Evolutionary conservation across 1,140 invertebrate genomes (phyloP).

Genomic region (Drosophila elegans): DNA sequence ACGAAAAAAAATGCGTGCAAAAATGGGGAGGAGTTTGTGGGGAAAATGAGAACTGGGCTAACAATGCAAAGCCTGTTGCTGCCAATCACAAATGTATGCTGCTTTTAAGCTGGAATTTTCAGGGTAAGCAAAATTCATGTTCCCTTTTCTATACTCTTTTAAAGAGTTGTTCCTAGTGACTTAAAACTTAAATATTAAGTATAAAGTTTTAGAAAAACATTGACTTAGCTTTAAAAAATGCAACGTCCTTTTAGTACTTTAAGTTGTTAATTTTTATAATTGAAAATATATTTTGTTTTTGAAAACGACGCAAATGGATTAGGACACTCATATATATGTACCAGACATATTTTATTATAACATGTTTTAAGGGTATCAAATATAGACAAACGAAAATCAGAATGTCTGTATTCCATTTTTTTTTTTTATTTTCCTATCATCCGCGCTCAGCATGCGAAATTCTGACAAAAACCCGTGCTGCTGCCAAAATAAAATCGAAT

Average conservation of each 20-base stretch:
- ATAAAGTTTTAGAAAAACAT: neutral
- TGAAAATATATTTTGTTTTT: no score
- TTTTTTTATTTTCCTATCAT: conserved; percentile 11
- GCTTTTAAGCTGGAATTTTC: neutral
- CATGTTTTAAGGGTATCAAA: conserved; percentile 1
- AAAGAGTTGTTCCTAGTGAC: neutral
- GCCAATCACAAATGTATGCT: conserved; percentile 4
- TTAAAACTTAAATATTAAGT: neutral
- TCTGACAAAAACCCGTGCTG: conserved; percentile 3
- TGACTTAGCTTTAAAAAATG: no score
- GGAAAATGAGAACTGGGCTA: conserved; percentile 14
- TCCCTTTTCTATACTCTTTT: neutral
- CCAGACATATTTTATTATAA: no score
- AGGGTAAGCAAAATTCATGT: neutral
- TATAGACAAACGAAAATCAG: neutral
- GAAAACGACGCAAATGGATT: no score
- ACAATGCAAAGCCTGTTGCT: conserved; percentile 28
- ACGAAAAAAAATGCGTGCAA: neutral
- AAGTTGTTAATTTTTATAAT: no score
- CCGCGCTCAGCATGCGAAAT: conserved; percentile 56
- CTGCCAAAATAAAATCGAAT: conserved; percentile 58
- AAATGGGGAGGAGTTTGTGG: neutral
- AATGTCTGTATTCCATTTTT: neutral
- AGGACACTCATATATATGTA: no score
- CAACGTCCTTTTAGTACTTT: no score